Conservation (phyloP, 2,113 vertebrate genomes). For the Cyanistes caeruleus region DNA sequence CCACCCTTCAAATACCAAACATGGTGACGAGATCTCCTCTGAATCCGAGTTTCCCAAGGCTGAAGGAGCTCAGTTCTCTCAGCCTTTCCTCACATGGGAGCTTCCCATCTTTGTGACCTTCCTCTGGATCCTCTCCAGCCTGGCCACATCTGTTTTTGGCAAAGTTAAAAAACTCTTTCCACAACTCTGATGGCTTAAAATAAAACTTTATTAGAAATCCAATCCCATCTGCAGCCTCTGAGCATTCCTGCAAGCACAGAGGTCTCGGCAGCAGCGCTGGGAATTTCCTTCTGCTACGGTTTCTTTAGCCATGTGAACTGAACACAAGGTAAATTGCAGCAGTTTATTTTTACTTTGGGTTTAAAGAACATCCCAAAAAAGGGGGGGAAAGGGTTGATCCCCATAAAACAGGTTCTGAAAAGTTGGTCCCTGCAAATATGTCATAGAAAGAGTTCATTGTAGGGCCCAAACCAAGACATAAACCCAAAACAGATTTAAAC, state of each 20-base stretch:
- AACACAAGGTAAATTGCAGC: background rate
- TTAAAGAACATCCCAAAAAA: background rate
- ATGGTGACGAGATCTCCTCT: background rate
- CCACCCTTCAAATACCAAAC: background rate
- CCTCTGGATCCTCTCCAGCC: background rate
- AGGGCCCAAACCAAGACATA: background rate
- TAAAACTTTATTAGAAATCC: background rate
- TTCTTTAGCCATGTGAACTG: background rate
- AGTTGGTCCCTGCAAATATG: background rate
- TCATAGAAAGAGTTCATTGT: background rate
- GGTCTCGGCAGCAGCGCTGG: background rate
- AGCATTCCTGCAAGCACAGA: background rate
- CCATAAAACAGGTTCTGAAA: background rate
- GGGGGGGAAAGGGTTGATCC: background rate
- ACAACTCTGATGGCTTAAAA: background rate
- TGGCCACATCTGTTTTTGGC: background rate
- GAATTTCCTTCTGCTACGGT: background rate
- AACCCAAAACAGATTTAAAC: background rate
- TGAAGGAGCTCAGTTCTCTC: background rate
- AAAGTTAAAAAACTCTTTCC: background rate
- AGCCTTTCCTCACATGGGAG: background rate
- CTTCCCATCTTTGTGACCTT: background rate
- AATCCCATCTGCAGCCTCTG: background rate
- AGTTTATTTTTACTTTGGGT: background rate
- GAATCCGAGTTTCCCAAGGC: background rate